Evolutionary conservation across 2,797 vertebrate genomes (phyloP).

Genomic region (Falco cherrug): DNA sequence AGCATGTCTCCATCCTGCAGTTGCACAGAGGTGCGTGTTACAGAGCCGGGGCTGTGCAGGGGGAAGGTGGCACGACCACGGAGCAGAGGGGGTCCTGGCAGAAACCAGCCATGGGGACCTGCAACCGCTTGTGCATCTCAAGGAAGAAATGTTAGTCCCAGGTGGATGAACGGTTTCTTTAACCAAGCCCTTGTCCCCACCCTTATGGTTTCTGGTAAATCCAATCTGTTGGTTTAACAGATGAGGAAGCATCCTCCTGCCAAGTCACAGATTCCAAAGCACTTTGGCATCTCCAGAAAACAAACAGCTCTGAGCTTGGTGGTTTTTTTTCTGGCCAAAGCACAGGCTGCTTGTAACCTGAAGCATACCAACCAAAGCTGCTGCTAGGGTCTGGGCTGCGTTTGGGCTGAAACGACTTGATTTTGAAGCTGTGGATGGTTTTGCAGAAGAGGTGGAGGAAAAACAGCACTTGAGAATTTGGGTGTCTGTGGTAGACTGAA

Average conservation of each 20-base stretch:
- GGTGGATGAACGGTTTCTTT: neutral
- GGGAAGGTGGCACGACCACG: fast-evolving
- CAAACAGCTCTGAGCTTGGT: slow-evolving; percentile 7
- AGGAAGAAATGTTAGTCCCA: neutral
- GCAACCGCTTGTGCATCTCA: fast-evolving
- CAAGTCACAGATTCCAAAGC: slow-evolving; percentile 26
- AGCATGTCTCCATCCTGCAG: fast-evolving
- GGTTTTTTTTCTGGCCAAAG: neutral
- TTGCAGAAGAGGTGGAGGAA: neutral
- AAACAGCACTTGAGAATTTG: neutral
- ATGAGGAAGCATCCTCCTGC: slow-evolving; percentile 29
- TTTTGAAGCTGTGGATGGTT: neutral
- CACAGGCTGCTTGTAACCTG: neutral
- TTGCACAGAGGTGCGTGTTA: neutral
- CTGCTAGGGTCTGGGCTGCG: neutral
- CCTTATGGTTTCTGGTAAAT: slow-evolving; percentile 15
- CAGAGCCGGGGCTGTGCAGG: neutral
- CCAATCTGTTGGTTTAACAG: neutral
- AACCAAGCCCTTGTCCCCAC: neutral
- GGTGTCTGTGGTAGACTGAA: neutral
- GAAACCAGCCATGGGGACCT: neutral
- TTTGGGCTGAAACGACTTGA: neutral
- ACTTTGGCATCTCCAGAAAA: slow-evolving; percentile 30
- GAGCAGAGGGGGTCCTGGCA: neutral
- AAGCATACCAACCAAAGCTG: fast-evolving